These are phyloP conservation scores for Onychomys leucogaster DNA, from an alignment of 2,797 vertebrate genomes.

Conservation along the genomic window DNA sequence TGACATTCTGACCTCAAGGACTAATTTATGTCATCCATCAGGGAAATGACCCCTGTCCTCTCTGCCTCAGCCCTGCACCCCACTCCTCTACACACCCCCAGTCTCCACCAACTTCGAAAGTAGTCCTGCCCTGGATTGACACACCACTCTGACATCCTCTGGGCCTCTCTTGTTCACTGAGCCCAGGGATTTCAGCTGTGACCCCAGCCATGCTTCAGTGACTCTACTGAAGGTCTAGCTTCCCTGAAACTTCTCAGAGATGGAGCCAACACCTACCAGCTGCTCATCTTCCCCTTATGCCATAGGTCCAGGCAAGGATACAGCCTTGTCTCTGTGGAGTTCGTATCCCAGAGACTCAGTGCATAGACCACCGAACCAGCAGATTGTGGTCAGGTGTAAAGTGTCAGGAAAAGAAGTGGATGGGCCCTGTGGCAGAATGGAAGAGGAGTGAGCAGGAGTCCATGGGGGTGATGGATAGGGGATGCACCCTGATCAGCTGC, in stretches of 20 bases:
- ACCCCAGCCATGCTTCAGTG: background rate
- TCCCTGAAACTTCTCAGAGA: background rate
- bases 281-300: background rate
- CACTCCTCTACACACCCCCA: background rate
- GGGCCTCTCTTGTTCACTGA: background rate
- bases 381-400: background rate
- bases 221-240: background rate
- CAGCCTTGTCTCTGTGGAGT: background rate
- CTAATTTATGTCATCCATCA: background rate
- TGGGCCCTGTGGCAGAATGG: rapidly evolving
- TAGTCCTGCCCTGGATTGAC: background rate
- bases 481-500: background rate
- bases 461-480: too few relatives aligned
- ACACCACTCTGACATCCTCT: background rate
- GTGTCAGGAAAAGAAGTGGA: background rate
- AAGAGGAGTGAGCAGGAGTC: background rate
- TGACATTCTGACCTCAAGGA: background rate
- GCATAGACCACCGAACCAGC: too few relatives aligned
- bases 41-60: background rate
- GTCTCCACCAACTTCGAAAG: background rate
- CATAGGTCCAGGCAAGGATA: background rate
- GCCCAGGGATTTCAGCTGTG: background rate
- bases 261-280: background rate
- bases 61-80: background rate
- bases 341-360: background rate